Evolutionary conservation across 2,888 invertebrate genomes (phyloP), one percentile per base, ranked within the genome.

Genomic region (Dascillus cervinus): DNA sequence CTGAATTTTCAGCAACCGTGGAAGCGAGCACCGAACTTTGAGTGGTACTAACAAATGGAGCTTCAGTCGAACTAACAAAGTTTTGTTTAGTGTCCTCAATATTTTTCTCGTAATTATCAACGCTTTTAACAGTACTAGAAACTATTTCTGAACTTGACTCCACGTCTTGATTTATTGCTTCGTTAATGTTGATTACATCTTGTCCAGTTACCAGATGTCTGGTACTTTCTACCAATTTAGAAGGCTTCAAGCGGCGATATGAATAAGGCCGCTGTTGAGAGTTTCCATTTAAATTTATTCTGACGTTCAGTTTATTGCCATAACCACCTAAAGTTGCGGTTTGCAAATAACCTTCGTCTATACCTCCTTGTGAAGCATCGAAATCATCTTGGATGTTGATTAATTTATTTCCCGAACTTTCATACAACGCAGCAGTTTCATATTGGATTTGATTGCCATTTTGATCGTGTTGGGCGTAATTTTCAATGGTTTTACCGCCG

Each of bases 161-260:
- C 22, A 49, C 49, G 20, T 53, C 41, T 4, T 43, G 38, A 17
- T 49, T 34, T 5, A 51, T 29, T 6, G 46, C 39, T n/a, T 60
- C 59, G 49, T 81, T 81, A 1, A 81, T 79, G 49, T 70, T 71
- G 5, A 78, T 46, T 4, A 81, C 67, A 55, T 80, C 79, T 49
- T 77, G 72, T 38, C 75, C 75, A 0, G 74, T 67, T 36, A 81
- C 72, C 5, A 78, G 58, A 54, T 77, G 72, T 51, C 71, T 72
- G 1, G 75, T 75, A 2, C 68, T 72, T 22, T 71, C 71, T 8
- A 75, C 72, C 21, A 77, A 56, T 47, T 65, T 72, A 3, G 67
- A 66, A 21, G 44, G 33, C 21, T 22, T 33, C 11, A n/a, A 11
- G n/a, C 27, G 19, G n/a, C n/a, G n/a, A n/a, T n/a, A n/a, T n/a